Conservation (phyloP, 2,888 invertebrate species). For the Sepiola atlantica region DNA sequence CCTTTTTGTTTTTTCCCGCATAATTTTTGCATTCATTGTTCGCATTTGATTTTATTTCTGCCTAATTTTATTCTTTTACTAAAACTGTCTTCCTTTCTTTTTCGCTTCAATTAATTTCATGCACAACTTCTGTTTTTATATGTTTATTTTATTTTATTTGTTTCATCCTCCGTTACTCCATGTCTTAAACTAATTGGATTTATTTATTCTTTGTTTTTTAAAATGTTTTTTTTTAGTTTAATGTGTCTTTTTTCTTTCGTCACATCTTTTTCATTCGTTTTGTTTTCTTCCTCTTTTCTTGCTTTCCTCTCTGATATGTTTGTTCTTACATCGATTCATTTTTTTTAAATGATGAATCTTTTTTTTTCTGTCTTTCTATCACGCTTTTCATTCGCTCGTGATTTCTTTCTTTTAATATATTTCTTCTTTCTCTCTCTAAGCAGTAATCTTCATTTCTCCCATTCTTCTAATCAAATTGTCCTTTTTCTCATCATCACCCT, state of each 20-base stretch:
- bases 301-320: too few species aligned
- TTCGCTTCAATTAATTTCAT: neutral
- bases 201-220: neutral
- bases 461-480: neutral
- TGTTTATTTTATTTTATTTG: neutral
- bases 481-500: neutral
- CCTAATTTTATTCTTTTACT: fast-evolving
- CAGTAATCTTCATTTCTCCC: neutral
- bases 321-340: too few species aligned
- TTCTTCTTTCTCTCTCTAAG: neutral
- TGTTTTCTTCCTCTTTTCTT: neutral
- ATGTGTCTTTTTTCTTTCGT: neutral
- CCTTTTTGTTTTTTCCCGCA: neutral
- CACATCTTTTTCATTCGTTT: neutral
- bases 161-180: too few species aligned
- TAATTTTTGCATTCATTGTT: neutral
- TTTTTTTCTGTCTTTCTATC: too few species aligned
- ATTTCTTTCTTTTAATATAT: too few species aligned
- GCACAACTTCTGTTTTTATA: neutral
- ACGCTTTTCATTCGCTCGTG: too few species aligned
- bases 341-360: neutral
- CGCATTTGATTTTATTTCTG: neutral
- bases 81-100: neutral
- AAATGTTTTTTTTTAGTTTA: neutral
- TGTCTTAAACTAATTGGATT: neutral